phyloP scores from a whole-genome alignment of 2,888 invertebrate genomes.

The Melinaea menophilus region DNA sequence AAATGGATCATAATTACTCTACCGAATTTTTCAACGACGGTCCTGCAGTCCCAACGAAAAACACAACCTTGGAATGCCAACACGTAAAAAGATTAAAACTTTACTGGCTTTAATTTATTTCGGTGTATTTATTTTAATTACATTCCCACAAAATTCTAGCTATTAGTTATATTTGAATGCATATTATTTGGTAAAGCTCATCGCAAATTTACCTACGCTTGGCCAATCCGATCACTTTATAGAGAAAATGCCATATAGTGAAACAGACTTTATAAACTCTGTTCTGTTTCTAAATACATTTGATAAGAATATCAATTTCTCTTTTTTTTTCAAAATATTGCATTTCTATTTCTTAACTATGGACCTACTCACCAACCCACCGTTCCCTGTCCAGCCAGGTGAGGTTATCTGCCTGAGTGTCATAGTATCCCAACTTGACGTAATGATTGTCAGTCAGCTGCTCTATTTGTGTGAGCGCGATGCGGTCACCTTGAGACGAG shows the following conservation, averaged over 20 bases:
- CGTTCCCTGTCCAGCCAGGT: conserved; percentile 94
- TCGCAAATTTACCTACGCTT: background rate
- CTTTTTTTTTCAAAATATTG: too few relatives aligned
- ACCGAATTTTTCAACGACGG: conserved; percentile 10
- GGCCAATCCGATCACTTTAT: conserved; percentile 1
- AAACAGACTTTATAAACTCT: conserved; percentile 4
- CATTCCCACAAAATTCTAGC: background rate
- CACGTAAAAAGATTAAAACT: conserved; percentile 21
- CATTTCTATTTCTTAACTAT: background rate
- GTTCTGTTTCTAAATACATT: background rate
- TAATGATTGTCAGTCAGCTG: conserved; percentile 97
- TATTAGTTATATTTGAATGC: background rate
- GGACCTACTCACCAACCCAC: conserved; percentile 87
- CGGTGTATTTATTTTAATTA: conserved; percentile 12
- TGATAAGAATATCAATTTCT: too few relatives aligned
- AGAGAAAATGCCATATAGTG: background rate
- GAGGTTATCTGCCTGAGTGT: conserved; percentile 95
- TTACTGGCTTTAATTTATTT: conserved; percentile 13
- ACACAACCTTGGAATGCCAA: conserved; percentile 18
- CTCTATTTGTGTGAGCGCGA: conserved; percentile 98
- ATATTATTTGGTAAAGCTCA: background rate
- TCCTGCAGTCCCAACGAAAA: conserved; percentile 15
- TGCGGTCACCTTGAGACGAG: conserved; percentile 98
- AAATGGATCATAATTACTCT: conserved; percentile 19
- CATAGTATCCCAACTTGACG: conserved; percentile 95